These are phyloP conservation scores for Phoeniculus purpureus DNA, from an alignment of 2,797 vertebrate genomes.

Conservation along the genomic window DNA sequence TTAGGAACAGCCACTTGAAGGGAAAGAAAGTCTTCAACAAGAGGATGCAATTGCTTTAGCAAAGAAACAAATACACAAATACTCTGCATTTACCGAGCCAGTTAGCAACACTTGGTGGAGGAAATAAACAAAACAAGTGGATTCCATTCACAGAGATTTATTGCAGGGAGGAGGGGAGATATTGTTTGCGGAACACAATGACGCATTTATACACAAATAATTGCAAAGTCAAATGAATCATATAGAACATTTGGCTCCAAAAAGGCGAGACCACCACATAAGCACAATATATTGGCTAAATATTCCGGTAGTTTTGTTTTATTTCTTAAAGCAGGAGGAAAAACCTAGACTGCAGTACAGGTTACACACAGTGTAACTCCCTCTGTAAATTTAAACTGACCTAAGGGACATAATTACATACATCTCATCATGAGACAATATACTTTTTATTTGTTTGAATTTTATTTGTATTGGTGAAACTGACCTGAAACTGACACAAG, in stretches of 20 bases:
- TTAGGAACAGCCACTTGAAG: background rate
- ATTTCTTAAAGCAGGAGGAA: conserved; percentile 38
- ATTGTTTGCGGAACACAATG: background rate
- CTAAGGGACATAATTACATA: conserved; percentile 89
- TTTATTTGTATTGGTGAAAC: conserved; percentile 96
- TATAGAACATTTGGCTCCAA: background rate
- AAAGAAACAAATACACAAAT: conserved; percentile 45
- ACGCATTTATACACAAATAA: conserved; percentile 49
- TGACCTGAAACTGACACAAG: conserved; percentile 87
- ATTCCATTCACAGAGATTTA: conserved; percentile 47
- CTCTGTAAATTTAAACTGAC: conserved; percentile 85
- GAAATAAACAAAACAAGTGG: conserved; percentile 55
- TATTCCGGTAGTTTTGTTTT: conserved; percentile 15
- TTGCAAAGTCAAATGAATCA: conserved; percentile 11
- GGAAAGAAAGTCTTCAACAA: background rate
- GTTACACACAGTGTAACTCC: conserved; percentile 71
- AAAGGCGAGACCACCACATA: background rate
- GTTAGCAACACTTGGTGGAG: conserved; percentile 27
- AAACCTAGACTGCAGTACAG: conserved; percentile 72
- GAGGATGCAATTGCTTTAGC: background rate
- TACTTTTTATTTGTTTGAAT: conserved; percentile 91
- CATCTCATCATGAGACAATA: conserved; percentile 91
- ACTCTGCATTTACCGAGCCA: conserved; percentile 42
- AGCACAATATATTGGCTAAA: conserved; percentile 34
- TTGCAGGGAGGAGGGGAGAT: conserved; percentile 8